Evolutionary conservation across 92 coral and sea anemone genomes (phyloP), one percentile per base, ranked within the genome.

Genomic region (Zoanthus solanderi): DNA sequence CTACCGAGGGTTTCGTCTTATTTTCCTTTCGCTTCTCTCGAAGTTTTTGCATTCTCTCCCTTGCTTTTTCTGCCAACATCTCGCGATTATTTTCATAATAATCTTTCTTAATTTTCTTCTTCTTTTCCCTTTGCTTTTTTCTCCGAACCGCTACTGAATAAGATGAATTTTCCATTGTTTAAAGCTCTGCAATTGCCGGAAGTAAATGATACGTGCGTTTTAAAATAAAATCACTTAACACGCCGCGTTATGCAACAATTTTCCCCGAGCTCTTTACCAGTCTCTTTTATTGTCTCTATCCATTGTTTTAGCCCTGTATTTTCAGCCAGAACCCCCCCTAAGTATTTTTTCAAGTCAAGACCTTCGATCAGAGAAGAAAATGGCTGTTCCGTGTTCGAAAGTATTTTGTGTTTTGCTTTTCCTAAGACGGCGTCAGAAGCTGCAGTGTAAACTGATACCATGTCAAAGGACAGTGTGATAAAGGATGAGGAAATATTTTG

Each of bases 101-200:
- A 67, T 67, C 42, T 67, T 67, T 67, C 72, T 18, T 65, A 6
- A 65, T 67, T 29, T 67, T 67, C 72, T 67, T 42, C 37, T 67
- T 67, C 69, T 67, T 67, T 67, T 67, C 72, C 72, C 7, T 67
- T 67, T 67, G 72, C 72, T 67, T 67, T 67, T 67, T 67, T 67
- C 72, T 67, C 37, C 72, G 29, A 67, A 67, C 72, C 37, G 37
- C 72, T n/a, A 65, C 42, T 67, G 44, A 67, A 67, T 67, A 67
- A 67, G 42, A 67, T 67, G 72, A 67, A 67, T 67, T 67, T 67
- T 67, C 42, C 42, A 67, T 67, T 67, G 72, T 67, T 67, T 42
- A 28, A 67, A 67, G 72, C 37, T 67, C 18, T 67, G 72, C 72
- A 67, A 67, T 67, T 67, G 0, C 6, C 42, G 72, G 0, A 28